phyloP scores from a whole-genome alignment of 2,113 vertebrate species.

The Tragelaphus scriptus region DNA sequence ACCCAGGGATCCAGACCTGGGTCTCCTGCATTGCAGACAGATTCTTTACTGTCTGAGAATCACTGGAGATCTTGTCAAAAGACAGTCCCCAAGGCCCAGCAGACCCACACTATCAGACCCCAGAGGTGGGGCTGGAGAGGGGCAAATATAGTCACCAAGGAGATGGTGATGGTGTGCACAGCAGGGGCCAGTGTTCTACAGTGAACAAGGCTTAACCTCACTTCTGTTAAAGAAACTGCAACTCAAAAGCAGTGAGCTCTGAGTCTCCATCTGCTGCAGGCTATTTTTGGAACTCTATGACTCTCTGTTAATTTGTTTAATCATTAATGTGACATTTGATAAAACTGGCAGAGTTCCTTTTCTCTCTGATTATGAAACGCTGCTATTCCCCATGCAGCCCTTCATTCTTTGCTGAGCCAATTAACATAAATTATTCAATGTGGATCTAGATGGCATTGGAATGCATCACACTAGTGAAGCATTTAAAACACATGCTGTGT shows the following conservation, averaged over 20 bases:
- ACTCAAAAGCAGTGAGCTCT: fast-evolving
- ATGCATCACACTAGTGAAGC: neutral
- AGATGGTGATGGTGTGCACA: fast-evolving
- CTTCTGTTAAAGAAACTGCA: neutral
- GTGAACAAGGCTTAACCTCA: fast-evolving
- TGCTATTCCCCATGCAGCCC: neutral
- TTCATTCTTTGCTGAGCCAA: neutral
- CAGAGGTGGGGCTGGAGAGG: neutral
- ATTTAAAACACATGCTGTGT: neutral
- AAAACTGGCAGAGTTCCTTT: neutral
- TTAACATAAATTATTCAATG: neutral
- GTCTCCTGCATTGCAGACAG: neutral
- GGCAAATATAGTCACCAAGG: neutral
- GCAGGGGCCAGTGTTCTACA: fast-evolving
- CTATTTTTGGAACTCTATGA: neutral
- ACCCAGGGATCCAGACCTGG: neutral
- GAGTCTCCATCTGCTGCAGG: neutral
- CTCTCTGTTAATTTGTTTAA: constrained; percentile 23
- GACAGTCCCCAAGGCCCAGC: neutral
- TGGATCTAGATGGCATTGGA: neutral
- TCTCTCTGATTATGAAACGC: neutral
- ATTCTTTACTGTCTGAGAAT: neutral
- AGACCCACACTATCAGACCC: neutral
- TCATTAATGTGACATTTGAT: constrained; percentile 12
- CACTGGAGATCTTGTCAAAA: neutral